A percentile compares a stretch with the other conserved stretches of the same genome.
phyloP scores from a whole-genome alignment of 23 tunicate species.

The Trididemnum clinides region DNA sequence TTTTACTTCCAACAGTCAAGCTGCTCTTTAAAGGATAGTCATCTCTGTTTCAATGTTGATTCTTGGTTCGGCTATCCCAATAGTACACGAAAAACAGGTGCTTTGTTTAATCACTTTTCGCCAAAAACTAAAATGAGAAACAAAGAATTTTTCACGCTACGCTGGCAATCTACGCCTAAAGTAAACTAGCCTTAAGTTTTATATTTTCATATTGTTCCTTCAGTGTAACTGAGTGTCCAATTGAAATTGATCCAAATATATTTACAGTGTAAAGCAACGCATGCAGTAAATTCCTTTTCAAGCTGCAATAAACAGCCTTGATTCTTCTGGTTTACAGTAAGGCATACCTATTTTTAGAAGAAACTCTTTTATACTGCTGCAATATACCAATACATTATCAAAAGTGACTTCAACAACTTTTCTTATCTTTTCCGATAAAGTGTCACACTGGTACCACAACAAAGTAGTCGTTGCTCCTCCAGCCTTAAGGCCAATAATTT shows the following conservation, averaged over 20 bases:
- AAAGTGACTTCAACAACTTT: neutral
- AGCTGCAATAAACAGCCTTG: neutral
- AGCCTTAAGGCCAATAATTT: neutral
- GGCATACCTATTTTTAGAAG: neutral
- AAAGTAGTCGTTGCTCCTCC: neutral
- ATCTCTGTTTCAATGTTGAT: slow-evolving; percentile 5
- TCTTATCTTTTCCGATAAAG: neutral
- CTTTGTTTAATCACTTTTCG: neutral
- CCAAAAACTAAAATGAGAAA: neutral
- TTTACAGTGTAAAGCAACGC: neutral
- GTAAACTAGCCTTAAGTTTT: neutral
- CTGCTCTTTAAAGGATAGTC: neutral
- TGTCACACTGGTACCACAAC: too few species aligned
- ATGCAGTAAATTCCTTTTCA: neutral
- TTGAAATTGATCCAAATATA: slow-evolving; percentile 6
- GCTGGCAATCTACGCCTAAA: too few species aligned
- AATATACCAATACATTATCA: neutral
- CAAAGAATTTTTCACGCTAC: too few species aligned
- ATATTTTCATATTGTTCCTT: slow-evolving; percentile 3
- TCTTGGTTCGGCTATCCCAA: slow-evolving; percentile 6
- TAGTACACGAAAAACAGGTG: neutral
- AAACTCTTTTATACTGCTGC: neutral
- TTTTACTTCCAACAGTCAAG: slow-evolving; percentile 2
- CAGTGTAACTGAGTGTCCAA: slow-evolving; percentile 5
- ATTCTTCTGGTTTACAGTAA: neutral